These are phyloP conservation scores for Cephalopachus bancanus DNA, from an alignment of 2,797 vertebrate genomes.

Conservation along the genomic window DNA sequence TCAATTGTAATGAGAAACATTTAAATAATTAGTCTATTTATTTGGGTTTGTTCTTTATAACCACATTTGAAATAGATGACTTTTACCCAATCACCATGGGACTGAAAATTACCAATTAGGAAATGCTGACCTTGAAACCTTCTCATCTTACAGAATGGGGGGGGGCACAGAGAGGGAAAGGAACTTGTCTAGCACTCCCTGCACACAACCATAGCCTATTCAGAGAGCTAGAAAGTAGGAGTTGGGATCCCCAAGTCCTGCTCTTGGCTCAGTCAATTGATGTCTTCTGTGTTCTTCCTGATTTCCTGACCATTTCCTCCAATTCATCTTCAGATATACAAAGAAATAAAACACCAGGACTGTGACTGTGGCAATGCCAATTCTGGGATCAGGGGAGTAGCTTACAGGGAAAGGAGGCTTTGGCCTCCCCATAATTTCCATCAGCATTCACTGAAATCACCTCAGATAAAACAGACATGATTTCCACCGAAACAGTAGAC, in stretches of 20 bases:
- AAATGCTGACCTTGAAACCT: background rate
- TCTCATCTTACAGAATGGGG: background rate
- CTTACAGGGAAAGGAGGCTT: background rate
- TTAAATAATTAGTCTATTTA: constrained; percentile 11
- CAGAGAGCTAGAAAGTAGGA: background rate
- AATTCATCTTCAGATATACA: constrained; percentile 5
- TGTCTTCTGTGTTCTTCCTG: background rate
- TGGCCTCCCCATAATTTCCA: background rate
- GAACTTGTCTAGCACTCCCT: background rate
- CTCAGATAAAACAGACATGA: background rate
- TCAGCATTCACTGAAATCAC: background rate
- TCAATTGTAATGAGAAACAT: background rate
- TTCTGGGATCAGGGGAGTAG: fast-evolving
- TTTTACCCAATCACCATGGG: background rate
- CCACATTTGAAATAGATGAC: background rate
- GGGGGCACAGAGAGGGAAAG: background rate
- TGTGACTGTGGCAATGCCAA: background rate
- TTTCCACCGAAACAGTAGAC: background rate
- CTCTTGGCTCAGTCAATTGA: background rate
- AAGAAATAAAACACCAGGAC: background rate
- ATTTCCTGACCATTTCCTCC: background rate
- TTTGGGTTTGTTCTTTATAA: background rate
- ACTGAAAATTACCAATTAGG: background rate
- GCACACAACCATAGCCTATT: background rate
- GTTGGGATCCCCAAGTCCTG: background rate